phyloP scores from a whole-genome alignment of 1,140 invertebrate genomes.

The Apocrypta bakeri region DNA sequence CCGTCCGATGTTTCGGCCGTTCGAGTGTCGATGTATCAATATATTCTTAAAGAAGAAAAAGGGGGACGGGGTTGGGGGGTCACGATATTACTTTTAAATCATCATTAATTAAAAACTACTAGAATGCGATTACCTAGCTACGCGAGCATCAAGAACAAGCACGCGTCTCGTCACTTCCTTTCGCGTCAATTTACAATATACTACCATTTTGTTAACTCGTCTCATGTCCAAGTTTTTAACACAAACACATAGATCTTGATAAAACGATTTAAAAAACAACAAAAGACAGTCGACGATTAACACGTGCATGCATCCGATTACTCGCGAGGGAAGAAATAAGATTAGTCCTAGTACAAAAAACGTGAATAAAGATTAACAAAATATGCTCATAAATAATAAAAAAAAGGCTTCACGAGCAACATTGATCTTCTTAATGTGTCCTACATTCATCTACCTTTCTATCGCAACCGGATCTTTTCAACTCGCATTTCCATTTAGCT shows the following conservation, averaged over 20 bases:
- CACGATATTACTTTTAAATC: slow-evolving; percentile 34
- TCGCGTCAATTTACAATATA: neutral
- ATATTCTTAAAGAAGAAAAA: slow-evolving; percentile 51
- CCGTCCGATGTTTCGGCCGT: slow-evolving; percentile 45
- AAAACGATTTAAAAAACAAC: neutral
- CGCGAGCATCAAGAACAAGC: slow-evolving; percentile 49
- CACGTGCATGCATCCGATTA: slow-evolving; percentile 52
- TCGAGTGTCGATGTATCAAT: slow-evolving; percentile 53
- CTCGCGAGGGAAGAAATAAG: slow-evolving; percentile 60
- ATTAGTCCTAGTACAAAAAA: slow-evolving; percentile 62
- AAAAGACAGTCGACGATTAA: neutral
- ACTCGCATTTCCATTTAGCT: slow-evolving; percentile 53
- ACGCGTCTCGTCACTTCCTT: slow-evolving; percentile 43
- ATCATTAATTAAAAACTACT: slow-evolving; percentile 53
- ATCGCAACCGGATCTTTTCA: slow-evolving; percentile 53
- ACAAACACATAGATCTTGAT: neutral
- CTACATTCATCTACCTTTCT: slow-evolving; percentile 56
- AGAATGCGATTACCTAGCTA: slow-evolving; percentile 52
- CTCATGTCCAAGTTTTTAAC: neutral
- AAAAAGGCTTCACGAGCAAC: slow-evolving; percentile 67
- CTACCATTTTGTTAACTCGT: neutral
- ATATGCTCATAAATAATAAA: slow-evolving; percentile 69
- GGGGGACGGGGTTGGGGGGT: slow-evolving; percentile 46
- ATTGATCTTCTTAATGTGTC: slow-evolving; percentile 65
- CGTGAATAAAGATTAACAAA: slow-evolving; percentile 72